Base-by-base conservation (phyloP, 2,888 invertebrate species). In the Ernsta delagoae region DNA sequence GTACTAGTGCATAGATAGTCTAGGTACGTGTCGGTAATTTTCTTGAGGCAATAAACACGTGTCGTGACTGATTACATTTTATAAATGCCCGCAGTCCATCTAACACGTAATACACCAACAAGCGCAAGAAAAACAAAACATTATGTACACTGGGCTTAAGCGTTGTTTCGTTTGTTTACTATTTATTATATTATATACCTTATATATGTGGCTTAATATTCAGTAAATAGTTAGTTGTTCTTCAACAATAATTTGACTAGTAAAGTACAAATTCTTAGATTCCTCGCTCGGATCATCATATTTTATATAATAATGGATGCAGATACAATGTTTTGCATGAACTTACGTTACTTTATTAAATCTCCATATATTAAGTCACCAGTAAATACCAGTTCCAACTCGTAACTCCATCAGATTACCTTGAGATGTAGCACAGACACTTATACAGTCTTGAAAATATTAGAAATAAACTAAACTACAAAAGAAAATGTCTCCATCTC, bases 11-110 rank as follows among this genome's bases (percentile, higher is more conserved):
- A 41, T 31, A 12, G 12, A 56, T 6, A n/a, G 7, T 6, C 7
- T 6, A 6, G 6, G 36, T 41, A 41, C 8, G 5, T 36, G 48
- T 9, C 50, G 16, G 36, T 62, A 53, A 62, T 53, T 36, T 50
- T 53, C 16, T 62, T 16, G 50, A 53, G 11, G 62, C 53, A 39
- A 62, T 53, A 53, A 62, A 53, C 36, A 62, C 62, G 39, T 39
- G 53, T 62, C 61, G 31, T 53, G 39, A 39, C 62, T 62, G 62
- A 62, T 62, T 62, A 53, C 5, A 34, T 53, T 39, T 61, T 61
- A 53, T 62, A 53, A 50, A 62, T 12, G 53, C 39, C 8, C 9
- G 8, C 36, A 12, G 7, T 61, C 12, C 34, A 50, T 48, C 48
- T 48, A 4, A 16, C 8, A 53, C 39, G 36, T 12, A 4, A 53